Percentiles rank a stretch among this genome's conserved stretches.
These are phyloP conservation scores for Maconellicoccus hirsutus DNA, from an alignment of 1,140 invertebrate species.

Conservation along the genomic window DNA sequence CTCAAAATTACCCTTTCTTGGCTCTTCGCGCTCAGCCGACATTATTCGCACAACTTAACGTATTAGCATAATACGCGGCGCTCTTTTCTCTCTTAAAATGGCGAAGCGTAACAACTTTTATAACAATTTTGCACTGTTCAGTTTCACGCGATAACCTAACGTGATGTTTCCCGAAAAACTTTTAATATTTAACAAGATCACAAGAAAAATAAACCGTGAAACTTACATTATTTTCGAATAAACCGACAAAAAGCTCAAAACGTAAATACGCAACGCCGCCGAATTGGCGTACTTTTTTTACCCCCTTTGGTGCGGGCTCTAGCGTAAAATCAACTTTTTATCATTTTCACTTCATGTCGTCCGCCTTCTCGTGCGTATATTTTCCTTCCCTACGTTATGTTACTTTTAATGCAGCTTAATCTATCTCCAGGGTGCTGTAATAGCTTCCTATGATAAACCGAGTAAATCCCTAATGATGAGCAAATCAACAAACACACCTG, in stretches of 20 bases:
- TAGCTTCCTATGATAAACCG: too few species aligned
- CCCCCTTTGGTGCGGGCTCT: too few species aligned
- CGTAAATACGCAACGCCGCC: too few species aligned
- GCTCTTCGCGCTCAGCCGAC: neutral
- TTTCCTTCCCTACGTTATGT: too few species aligned
- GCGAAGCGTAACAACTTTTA: neutral
- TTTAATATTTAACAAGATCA: neutral
- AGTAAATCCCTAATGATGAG: too few species aligned
- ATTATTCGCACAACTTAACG: neutral
- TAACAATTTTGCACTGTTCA: neutral
- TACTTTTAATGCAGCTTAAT: too few species aligned
- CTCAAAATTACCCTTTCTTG: neutral
- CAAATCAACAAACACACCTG: too few species aligned
- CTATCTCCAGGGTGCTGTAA: too few species aligned
- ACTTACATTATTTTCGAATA: constrained; percentile 3
- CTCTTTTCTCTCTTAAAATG: constrained; percentile 2
- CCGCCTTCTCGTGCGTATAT: too few species aligned
- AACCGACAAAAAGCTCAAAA: neutral
- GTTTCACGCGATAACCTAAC: neutral
- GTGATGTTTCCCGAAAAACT: neutral
- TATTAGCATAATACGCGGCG: constrained; percentile 1
- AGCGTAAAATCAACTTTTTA: too few species aligned
- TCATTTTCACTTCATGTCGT: too few species aligned
- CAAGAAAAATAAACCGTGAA: neutral
- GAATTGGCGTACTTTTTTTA: too few species aligned